Conservation (phyloP, 2,888 invertebrate genomes). For the Agrenia bidenticulata region DNA sequence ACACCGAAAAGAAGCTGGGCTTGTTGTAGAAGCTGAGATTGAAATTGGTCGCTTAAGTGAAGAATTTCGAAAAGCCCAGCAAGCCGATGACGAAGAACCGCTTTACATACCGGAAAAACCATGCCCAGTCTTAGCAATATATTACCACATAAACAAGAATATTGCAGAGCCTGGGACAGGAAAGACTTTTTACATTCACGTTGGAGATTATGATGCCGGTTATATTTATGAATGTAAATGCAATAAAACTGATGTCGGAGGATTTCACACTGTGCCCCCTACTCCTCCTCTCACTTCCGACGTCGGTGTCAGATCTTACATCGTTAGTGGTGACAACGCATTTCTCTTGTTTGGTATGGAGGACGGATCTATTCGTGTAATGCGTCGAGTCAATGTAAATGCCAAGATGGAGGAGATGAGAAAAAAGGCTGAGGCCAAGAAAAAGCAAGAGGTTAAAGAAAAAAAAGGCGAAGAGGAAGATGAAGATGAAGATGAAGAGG, state of each 20-base stretch:
- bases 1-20: conserved; percentile 21
- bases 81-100: conserved; percentile 61
- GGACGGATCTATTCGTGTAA: conserved; percentile 64
- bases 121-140: conserved; percentile 63
- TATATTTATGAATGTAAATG: conserved; percentile 66
- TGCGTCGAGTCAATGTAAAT: conserved; percentile 29
- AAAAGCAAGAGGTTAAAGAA: conserved; percentile 11
- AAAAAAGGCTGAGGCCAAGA: conserved; percentile 14
- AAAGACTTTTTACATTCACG: conserved; percentile 64
- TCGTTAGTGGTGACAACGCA: conserved; percentile 58
- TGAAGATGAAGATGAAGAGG: conserved; percentile 13
- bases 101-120: conserved; percentile 62
- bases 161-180: conserved; percentile 54
- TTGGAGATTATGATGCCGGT: conserved; percentile 68
- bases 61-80: conserved; percentile 37
- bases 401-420: conserved; percentile 23
- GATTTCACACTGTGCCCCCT: conserved; percentile 59
- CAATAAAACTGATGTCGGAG: conserved; percentile 54
- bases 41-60: conserved; percentile 41
- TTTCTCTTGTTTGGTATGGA: conserved; percentile 65
- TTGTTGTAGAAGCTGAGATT: conserved; percentile 46
- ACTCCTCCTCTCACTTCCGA: conserved; percentile 58
- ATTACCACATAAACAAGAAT: conserved; percentile 56
- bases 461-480: background rate
- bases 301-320: conserved; percentile 60